Percentiles rank a stretch among this genome's conserved stretches.
Evolutionary conservation across 2,113 vertebrate species (phyloP).

Genomic region (Tichodroma muraria): DNA sequence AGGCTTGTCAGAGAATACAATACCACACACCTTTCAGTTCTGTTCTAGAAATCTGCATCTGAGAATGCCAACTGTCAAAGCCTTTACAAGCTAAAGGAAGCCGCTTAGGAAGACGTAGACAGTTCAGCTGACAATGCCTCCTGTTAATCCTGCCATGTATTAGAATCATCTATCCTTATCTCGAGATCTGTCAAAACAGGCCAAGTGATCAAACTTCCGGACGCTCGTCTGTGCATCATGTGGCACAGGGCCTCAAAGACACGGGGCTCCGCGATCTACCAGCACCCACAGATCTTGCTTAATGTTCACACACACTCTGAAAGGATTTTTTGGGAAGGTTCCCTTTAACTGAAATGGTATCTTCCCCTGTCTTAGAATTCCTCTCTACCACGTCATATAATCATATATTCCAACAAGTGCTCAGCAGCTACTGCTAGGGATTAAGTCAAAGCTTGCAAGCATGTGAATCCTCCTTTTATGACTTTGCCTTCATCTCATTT

Average conservation of each 20-base stretch:
- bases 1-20: slow-evolving; percentile 33
- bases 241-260: not conserved
- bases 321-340: not conserved
- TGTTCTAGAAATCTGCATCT: slow-evolving; percentile 9
- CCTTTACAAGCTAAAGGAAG: slow-evolving; percentile 3
- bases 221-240: not conserved
- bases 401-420: not conserved
- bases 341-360: not conserved
- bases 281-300: not conserved
- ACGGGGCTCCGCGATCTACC: rapidly evolving
- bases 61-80: slow-evolving; percentile 18
- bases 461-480: not conserved
- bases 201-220: not conserved
- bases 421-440: not conserved
- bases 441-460: not conserved
- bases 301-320: not conserved
- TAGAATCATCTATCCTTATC: not conserved
- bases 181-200: not conserved
- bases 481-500: not conserved
- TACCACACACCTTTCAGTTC: not conserved
- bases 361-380: not conserved
- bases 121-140: slow-evolving; percentile 1
- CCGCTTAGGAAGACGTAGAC: not conserved
- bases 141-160: not conserved
- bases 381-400: not conserved